Percentiles rank a stretch among this genome's conserved stretches.
Evolutionary conservation across 1,140 invertebrate genomes (phyloP).

Genomic region (Calycopis cecrops): DNA sequence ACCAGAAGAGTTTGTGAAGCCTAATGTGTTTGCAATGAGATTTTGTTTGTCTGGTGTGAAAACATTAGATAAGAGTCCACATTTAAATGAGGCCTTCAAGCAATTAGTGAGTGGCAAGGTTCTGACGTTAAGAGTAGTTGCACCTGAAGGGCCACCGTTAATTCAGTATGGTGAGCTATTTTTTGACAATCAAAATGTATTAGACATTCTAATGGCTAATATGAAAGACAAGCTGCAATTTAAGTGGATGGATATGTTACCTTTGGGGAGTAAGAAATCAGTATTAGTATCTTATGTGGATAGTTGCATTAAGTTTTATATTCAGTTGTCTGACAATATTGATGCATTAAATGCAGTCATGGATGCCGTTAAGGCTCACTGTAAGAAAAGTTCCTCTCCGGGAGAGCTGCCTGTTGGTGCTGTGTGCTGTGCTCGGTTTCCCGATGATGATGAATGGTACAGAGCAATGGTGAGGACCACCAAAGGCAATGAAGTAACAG

Average conservation of each 20-base stretch:
- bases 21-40: constrained; percentile 82
- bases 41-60: constrained; percentile 82
- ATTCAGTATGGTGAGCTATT: constrained; percentile 84
- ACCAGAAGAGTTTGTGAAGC: constrained; percentile 80
- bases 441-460: constrained; percentile 84
- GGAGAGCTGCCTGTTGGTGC: constrained; percentile 75
- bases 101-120: constrained; percentile 77
- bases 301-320: constrained; percentile 82
- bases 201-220: constrained; percentile 70
- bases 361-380: constrained; percentile 68
- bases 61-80: constrained; percentile 78
- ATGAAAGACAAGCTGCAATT: constrained; percentile 66
- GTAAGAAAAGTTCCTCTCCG: constrained; percentile 57
- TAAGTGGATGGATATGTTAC: constrained; percentile 68
- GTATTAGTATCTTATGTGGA: constrained; percentile 83
- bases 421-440: constrained; percentile 84
- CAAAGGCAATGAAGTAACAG: constrained; percentile 66
- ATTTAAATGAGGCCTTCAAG: constrained; percentile 83
- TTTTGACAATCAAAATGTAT: constrained; percentile 74
- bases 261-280: constrained; percentile 67
- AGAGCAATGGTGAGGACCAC: constrained; percentile 77
- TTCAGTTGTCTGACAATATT: constrained; percentile 79
- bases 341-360: constrained; percentile 75
- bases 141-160: constrained; percentile 79
- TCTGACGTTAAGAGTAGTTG: constrained; percentile 78